These are phyloP conservation scores for Bombus balteatus DNA, from an alignment of 1,140 invertebrate species.

Conservation along the genomic window DNA sequence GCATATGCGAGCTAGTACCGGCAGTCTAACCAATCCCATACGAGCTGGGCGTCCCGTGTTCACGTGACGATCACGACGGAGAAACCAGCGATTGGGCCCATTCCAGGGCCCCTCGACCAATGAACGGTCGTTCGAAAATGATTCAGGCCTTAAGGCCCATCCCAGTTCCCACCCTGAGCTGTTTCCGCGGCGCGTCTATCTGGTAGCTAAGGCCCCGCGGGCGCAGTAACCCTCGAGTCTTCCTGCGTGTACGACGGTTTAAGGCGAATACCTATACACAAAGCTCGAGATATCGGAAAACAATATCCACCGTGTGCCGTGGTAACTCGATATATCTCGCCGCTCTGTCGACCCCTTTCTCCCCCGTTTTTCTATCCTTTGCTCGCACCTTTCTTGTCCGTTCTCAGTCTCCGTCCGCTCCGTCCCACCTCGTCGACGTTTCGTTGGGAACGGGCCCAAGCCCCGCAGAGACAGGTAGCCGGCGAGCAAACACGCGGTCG, in stretches of 20 bases:
- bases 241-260: slow-evolving; percentile 80
- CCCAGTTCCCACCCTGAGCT: slow-evolving; percentile 66
- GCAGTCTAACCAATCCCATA: slow-evolving; percentile 65
- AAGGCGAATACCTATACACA: slow-evolving; percentile 72
- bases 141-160: slow-evolving; percentile 66
- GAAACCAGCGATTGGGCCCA: slow-evolving; percentile 63
- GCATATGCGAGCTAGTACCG: slow-evolving; percentile 35
- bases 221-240: slow-evolving; percentile 83
- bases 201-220: slow-evolving; percentile 82
- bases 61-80: slow-evolving; percentile 6
- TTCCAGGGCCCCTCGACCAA: slow-evolving; percentile 64
- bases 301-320: slow-evolving; percentile 71
- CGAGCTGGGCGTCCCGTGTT: slow-evolving; percentile 59
- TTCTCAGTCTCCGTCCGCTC: not conserved
- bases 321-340: slow-evolving; percentile 73
- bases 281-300: slow-evolving; percentile 76
- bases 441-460: not conserved
- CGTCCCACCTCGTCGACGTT: slow-evolving; percentile 2
- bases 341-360: slow-evolving; percentile 8
- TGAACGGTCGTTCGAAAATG: slow-evolving; percentile 42
- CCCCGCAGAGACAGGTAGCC: slow-evolving; percentile 40
- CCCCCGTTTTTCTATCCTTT: slow-evolving; percentile 18
- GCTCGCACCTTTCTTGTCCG: not conserved
- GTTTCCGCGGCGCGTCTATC: slow-evolving; percentile 70
- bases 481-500: slow-evolving; percentile 7